Base-by-base conservation (phyloP, 2,888 invertebrate species). In the Drosophila mulleri region DNA sequence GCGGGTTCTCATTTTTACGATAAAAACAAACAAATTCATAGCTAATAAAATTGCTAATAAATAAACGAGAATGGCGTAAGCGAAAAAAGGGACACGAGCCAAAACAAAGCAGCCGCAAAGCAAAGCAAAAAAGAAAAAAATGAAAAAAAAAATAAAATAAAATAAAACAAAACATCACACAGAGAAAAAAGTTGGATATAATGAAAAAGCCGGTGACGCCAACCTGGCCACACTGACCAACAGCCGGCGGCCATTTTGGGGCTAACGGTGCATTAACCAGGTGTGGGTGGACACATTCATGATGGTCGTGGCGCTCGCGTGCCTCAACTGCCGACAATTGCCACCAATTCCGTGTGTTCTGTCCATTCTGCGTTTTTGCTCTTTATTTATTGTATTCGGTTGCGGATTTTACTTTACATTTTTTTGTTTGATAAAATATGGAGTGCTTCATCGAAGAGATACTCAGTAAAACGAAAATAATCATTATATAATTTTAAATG, bases 11-110 rank as follows among this genome's bases (percentile, higher is more conserved):
- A 83, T 60, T 75, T 72, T 74, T 76, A 74, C 90, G 89, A 87
- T 89, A 87, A 87, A 89, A 86, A 87, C 90, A 89, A 89, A 87
- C 86, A 89, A 87, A 87, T 87, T 87, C 86, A 87, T 88, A 87
- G 86, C 86, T 87, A 87, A 87, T 87, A 87, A 87, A 87, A 87
- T 87, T 88, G 88, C 86, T 89, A 87, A 87, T 87, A 87, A 87
- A 87, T 87, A 86, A 86, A 88, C 90, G 86, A 85, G 90, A 85
- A 85, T 85, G 90, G 89, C 90, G 83, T 89, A 89, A 89, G 76
- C 89, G 83, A 85, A 89, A 89, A 85, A 85, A 85, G 89, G 90
- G 81, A 89, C 90, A 85, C 77, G 67, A 70, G 75, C 83, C 70
- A 80, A 84, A 85, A 85, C 88, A 85, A 90, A 90, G 84, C 80